Evolutionary conservation across 2,113 vertebrate species (phyloP).

Genomic region (Piprites chloris): DNA sequence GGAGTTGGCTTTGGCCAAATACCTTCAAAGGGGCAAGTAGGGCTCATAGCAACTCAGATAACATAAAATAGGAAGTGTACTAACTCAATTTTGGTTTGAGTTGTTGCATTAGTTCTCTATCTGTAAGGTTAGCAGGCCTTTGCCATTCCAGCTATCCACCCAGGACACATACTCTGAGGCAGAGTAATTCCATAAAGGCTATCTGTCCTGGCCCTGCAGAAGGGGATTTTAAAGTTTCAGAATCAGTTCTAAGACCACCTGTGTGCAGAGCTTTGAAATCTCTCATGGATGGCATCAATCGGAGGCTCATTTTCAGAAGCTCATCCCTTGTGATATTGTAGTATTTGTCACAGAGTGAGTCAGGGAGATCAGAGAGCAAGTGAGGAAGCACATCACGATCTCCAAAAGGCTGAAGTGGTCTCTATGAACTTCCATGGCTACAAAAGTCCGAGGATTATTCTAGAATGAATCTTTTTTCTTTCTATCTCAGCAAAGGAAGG

Average conservation of each 20-base stretch:
- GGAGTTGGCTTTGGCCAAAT: not conserved
- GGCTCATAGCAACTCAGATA: not conserved
- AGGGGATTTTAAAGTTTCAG: not conserved
- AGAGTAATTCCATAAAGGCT: not conserved
- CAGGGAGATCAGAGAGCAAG: not conserved
- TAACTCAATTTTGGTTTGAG: not conserved
- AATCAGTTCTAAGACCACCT: not conserved
- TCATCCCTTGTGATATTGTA: rapidly evolving
- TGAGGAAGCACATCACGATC: not conserved
- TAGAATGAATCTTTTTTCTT: not conserved
- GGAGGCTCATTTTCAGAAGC: not conserved
- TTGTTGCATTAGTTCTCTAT: not conserved
- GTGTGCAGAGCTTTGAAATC: not conserved
- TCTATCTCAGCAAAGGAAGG: not conserved
- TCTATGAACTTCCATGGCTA: not conserved
- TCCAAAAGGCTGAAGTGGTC: not conserved
- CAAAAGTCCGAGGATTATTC: not conserved
- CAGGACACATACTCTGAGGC: not conserved
- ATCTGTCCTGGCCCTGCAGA: not conserved
- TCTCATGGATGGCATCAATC: not conserved
- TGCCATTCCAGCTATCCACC: not conserved
- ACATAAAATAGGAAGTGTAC: not conserved
- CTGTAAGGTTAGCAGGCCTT: not conserved
- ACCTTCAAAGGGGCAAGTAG: not conserved
- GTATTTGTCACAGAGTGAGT: not conserved